A percentile compares a stretch with the other conserved stretches of the same genome.
These are phyloP conservation scores for Drosophila lacertosa DNA, from an alignment of 1,140 invertebrate species.

Conservation along the genomic window DNA sequence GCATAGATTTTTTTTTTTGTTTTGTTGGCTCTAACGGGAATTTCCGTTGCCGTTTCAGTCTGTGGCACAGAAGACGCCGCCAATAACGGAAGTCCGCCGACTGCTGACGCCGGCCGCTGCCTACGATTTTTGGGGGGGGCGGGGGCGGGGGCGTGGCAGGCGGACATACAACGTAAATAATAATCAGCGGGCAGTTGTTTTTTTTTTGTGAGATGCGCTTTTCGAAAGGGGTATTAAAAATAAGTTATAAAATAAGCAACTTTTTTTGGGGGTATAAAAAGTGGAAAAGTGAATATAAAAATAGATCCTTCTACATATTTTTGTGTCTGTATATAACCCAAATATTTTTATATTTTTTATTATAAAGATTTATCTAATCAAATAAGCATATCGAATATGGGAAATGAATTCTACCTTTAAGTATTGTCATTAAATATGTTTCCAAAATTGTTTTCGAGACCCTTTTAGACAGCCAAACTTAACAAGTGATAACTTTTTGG, in stretches of 20 bases:
- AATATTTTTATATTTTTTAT: too few relatives aligned
- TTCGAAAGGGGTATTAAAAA: not conserved
- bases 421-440: too few relatives aligned
- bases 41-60: conserved; percentile 72
- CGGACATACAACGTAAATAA: conserved; percentile 49
- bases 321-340: too few relatives aligned
- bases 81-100: conserved; percentile 64
- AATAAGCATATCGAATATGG: too few relatives aligned
- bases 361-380: too few relatives aligned
- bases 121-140: not conserved
- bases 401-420: too few relatives aligned
- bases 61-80: conserved; percentile 59
- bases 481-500: too few relatives aligned
- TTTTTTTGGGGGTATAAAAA: too few relatives aligned
- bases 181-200: conserved; percentile 52
- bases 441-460: too few relatives aligned
- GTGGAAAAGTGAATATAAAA: too few relatives aligned
- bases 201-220: conserved; percentile 37
- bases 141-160: not conserved
- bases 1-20: conserved; percentile 19
- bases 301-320: too few relatives aligned
- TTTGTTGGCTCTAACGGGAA: conserved; percentile 65
- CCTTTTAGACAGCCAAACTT: too few relatives aligned
- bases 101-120: conserved; percentile 59
- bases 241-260: not conserved